Conservation (phyloP, 2,888 invertebrate species). For the Gastrophysa polygoni region DNA sequence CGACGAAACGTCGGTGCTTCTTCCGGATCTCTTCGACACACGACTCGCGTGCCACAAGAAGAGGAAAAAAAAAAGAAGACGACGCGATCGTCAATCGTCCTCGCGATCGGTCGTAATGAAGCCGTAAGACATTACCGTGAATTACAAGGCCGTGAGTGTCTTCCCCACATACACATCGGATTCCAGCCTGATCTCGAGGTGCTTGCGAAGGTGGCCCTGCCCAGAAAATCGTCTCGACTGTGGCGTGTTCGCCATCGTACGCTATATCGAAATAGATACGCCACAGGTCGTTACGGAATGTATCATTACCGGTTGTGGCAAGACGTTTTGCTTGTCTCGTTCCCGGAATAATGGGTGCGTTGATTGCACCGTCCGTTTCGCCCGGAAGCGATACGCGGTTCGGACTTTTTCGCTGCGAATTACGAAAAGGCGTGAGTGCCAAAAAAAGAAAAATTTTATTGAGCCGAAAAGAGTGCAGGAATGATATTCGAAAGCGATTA, state of each 20-base stretch:
- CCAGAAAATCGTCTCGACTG: slow-evolving; percentile 23
- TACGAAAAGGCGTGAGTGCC: too few species aligned
- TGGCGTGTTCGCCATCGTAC: slow-evolving; percentile 15
- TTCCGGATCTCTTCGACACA: too few species aligned
- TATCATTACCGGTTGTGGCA: not conserved
- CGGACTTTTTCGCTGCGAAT: too few species aligned
- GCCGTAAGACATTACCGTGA: slow-evolving; percentile 56
- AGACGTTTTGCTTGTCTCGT: too few species aligned
- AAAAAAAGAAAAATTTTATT: too few species aligned
- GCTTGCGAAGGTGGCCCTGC: slow-evolving; percentile 33
- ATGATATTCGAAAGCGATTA: too few species aligned
- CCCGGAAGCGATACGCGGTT: too few species aligned
- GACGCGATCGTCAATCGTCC: slow-evolving; percentile 22
- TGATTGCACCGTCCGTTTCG: too few species aligned
- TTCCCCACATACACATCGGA: slow-evolving; percentile 51
- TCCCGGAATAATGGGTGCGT: too few species aligned
- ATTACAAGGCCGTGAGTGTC: slow-evolving; percentile 56
- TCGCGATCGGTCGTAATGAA: slow-evolving; percentile 50
- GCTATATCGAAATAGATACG: slow-evolving; percentile 11
- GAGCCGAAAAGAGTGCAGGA: too few species aligned
- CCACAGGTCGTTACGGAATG: slow-evolving; percentile 4
- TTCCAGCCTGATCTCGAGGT: slow-evolving; percentile 42
- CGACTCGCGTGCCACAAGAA: slow-evolving; percentile 14
- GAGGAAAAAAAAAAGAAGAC: too few species aligned
- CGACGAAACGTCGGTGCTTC: too few species aligned